Evolutionary conservation across 2,797 vertebrate genomes (phyloP).

Genomic region (Phrynocephalus forsythii): DNA sequence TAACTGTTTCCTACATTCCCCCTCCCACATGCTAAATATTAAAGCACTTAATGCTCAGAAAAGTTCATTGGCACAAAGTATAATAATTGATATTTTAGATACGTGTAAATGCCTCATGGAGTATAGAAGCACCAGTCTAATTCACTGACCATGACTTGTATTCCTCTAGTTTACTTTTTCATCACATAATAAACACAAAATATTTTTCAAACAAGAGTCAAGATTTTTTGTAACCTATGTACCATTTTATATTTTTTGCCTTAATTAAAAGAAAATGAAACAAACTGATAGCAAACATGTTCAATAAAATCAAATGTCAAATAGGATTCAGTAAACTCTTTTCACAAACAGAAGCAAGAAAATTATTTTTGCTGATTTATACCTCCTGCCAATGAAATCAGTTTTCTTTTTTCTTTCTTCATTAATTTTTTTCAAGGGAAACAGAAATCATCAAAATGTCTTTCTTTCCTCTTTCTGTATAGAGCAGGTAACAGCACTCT

Average conservation of each 20-base stretch:
- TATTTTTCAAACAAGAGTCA: not conserved
- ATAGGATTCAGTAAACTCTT: not conserved
- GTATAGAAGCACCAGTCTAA: not conserved
- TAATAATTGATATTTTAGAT: not conserved
- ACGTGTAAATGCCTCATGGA: not conserved
- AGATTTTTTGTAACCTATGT: not conserved
- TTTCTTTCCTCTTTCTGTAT: not conserved
- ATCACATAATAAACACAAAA: not conserved
- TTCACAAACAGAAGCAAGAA: not conserved
- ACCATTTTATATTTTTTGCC: not conserved
- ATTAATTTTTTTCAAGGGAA: not conserved
- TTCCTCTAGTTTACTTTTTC: not conserved
- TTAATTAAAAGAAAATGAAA: not conserved
- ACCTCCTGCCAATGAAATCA: no score
- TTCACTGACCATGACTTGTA: not conserved
- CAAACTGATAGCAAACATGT: not conserved
- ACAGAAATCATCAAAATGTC: not conserved
- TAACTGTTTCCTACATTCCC: not conserved
- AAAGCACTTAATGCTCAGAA: not conserved
- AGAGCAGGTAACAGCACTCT: not conserved
- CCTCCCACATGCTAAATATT: constrained; percentile 17
- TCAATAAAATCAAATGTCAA: not conserved
- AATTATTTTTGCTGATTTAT: not conserved
- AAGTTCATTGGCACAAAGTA: not conserved
- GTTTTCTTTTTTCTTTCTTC: no score